Evolutionary conservation across 37 sponge, comb jelly and placozoan species (phyloP), one percentile per base, ranked within the genome.

Genomic region (Haliclona indistincta): DNA sequence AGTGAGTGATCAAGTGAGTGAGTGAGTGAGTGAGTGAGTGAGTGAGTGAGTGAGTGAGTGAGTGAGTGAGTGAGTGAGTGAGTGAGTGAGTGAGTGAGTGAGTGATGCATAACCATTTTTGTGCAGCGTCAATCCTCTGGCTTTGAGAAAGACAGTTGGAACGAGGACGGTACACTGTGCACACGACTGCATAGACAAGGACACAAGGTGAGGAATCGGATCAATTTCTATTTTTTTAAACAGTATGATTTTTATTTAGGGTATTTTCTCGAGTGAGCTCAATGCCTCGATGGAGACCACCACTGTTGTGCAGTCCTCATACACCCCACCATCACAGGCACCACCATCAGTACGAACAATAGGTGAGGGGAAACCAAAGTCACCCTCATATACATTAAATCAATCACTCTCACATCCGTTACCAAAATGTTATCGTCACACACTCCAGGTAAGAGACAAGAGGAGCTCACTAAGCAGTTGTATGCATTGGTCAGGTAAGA

Each of bases 121-220:
- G 2, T 62, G 4, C 62, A 89, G 89, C 54, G 89, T 13, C 89
- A 83, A 54, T 83, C 73, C n/a, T 68, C 83, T 1, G 37, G 49
- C 34, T 54, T 89, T 28, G 89, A 89, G 54, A 63, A 61, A 51
- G 84, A 70, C 35, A 73, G 71, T 43, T 28, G 80, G 22, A 67
- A 58, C 19, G 29, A 29, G 13, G 89, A 83, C 63, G 89, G 89
- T 8, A 89, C 84, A 33, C 65, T 89, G 0, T 39, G 39, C 19
- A 79, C 74, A n/a, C 38, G 39, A 37, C 71, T 89, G 52, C 89
- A 83, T 33, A 42, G 70, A 64, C 26, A 61, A 33, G 84, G 89
- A 0, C 89, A 89, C 69, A 79, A 83, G 71, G 89, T 83, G 51
- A 43, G 53, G 40, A 44, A 8, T 11, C 5, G 47, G 53, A 15